These are phyloP conservation scores for Amphimallon solstitiale DNA, from an alignment of 2,888 invertebrate species.

Conservation along the genomic window DNA sequence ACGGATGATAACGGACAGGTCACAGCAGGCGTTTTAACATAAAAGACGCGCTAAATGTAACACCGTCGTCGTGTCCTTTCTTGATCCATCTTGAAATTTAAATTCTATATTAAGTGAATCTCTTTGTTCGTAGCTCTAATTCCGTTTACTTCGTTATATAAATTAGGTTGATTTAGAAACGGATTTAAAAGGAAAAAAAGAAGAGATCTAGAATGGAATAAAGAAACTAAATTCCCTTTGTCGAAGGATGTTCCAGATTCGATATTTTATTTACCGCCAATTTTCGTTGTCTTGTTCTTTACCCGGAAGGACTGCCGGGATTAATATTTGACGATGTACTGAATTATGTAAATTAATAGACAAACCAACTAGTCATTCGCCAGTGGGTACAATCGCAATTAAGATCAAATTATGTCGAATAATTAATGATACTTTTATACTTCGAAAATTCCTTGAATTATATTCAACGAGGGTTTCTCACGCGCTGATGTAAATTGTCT, in stretches of 20 bases:
- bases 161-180: constrained; percentile 36
- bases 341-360: constrained; percentile 26
- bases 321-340: constrained; percentile 23
- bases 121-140: constrained; percentile 31
- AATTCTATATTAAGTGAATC: constrained; percentile 36
- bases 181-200: constrained; percentile 13
- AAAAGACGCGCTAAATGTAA: constrained; percentile 38
- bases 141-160: constrained; percentile 35
- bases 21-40: constrained; percentile 31
- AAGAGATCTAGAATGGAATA: background rate
- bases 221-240: constrained; percentile 12
- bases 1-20: constrained; percentile 50
- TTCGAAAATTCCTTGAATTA: constrained; percentile 8
- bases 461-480: background rate
- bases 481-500: constrained; percentile 3
- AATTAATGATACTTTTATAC: constrained; percentile 12
- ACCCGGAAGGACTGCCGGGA: background rate
- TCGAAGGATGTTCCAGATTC: background rate
- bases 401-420: constrained; percentile 14
- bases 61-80: constrained; percentile 11
- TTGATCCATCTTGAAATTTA: constrained; percentile 26
- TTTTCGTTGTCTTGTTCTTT: background rate
- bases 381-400: constrained; percentile 10
- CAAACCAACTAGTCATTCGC: constrained; percentile 2
- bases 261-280: background rate